Conservation (phyloP, 2,113 vertebrate genomes). For the Petromus typicus region DNA sequence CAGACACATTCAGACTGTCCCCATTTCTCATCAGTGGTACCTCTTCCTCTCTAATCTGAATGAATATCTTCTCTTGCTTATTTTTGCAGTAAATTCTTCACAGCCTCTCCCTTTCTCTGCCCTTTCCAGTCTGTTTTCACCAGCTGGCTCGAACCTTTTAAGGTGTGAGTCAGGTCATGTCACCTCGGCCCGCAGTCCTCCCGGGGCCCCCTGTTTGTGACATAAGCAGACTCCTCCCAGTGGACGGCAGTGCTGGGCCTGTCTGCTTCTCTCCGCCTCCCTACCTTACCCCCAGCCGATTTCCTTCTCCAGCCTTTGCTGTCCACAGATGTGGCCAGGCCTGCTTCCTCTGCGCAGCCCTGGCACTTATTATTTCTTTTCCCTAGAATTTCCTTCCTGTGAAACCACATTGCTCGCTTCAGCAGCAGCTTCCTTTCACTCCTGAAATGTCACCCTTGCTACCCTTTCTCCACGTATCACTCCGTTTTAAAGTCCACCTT, state of each 20-base stretch:
- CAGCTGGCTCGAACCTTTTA: constrained; percentile 48
- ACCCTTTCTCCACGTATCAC: constrained; percentile 6
- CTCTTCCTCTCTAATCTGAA: background rate
- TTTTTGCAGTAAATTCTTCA: constrained; percentile 36
- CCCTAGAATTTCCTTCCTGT: background rate
- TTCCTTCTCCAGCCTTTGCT: background rate
- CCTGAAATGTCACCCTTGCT: constrained; percentile 29
- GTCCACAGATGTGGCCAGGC: background rate
- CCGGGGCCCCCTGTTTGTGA: background rate
- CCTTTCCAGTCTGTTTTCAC: constrained; percentile 39
- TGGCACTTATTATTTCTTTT: background rate
- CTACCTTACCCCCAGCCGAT: background rate
- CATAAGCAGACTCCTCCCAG: constrained; percentile 1
- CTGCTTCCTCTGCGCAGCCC: background rate
- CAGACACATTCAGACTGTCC: constrained; percentile 12
- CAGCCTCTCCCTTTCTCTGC: background rate
- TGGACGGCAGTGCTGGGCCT: background rate
- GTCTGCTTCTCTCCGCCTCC: background rate
- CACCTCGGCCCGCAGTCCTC: constrained; percentile 10
- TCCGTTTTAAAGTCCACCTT: background rate
- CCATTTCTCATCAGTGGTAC: constrained; percentile 1
- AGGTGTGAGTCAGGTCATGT: constrained; percentile 39
- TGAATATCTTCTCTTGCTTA: constrained; percentile 18
- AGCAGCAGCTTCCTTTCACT: background rate
- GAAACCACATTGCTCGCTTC: background rate